Conservation (phyloP, 92 coral and sea anemone genomes). For the Epizoanthus rinbou region DNA sequence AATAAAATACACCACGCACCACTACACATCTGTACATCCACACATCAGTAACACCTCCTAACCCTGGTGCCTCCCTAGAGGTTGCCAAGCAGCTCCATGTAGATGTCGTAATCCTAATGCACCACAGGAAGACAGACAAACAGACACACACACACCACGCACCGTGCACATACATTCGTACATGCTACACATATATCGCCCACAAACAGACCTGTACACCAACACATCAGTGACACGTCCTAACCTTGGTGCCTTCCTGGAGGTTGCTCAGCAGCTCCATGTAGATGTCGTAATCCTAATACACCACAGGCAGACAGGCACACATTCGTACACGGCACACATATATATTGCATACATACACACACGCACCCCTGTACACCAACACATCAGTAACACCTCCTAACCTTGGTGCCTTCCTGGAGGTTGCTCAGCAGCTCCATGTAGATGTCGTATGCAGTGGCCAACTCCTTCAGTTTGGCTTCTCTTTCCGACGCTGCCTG, state of each 20-base stretch:
- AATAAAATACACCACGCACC: no score
- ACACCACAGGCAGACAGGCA: no score
- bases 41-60: neutral
- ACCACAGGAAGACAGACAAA: neutral
- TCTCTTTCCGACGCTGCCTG: conserved; percentile 91
- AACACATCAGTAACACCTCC: neutral
- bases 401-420: conserved; percentile 92
- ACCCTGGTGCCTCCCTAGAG: conserved; percentile 77
- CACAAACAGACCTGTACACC: no score
- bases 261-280: conserved; percentile 85
- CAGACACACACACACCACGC: neutral
- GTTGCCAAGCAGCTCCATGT: conserved; percentile 79
- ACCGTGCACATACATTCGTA: no score
- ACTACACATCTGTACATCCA: neutral
- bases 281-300: conserved; percentile 67
- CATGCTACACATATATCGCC: neutral
- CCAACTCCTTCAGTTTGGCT: conserved; percentile 89
- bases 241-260: conserved; percentile 73
- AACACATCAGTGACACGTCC: neutral
- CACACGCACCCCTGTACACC: neutral
- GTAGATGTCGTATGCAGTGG: conserved; percentile 92
- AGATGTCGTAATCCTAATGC: conserved; percentile 10
- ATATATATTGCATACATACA: no score
- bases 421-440: conserved; percentile 90
- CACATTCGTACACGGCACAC: no score